Evolutionary conservation across 2,113 vertebrate genomes (phyloP).

Genomic region (Porphyrio hochstetteri): DNA sequence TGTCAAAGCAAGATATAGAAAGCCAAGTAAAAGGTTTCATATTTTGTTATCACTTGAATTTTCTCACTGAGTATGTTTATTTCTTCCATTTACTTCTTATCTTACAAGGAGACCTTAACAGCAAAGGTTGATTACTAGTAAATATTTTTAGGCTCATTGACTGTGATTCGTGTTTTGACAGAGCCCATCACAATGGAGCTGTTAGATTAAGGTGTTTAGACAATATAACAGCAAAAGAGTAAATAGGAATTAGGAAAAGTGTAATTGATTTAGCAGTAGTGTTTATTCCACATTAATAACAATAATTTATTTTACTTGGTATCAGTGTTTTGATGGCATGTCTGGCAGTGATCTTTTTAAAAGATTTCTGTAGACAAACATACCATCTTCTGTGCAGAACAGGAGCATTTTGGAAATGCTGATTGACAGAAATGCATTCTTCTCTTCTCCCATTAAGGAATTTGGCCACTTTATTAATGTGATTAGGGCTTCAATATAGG

Average conservation of each 20-base stretch:
- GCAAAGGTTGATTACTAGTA: neutral
- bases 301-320: neutral
- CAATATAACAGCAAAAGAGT: neutral
- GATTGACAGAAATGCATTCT: neutral
- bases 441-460: neutral
- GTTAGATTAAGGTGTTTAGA: neutral
- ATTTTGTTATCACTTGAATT: neutral
- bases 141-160: neutral
- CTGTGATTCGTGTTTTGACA: neutral
- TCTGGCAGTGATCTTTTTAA: neutral
- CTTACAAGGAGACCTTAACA: neutral
- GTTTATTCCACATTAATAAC: neutral
- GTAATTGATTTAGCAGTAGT: neutral
- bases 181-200: neutral
- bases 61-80: neutral
- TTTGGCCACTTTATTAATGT: neutral
- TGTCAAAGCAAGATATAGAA: neutral
- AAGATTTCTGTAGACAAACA: neutral
- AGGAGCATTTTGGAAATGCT: neutral
- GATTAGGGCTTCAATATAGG: neutral
- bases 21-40: neutral
- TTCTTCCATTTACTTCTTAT: neutral
- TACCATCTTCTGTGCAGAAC: neutral
- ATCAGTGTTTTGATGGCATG: neutral
- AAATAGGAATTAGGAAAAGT: neutral